Conservation (phyloP, 2,113 vertebrate species). For the Brachyhypopomus gauderio region DNA sequence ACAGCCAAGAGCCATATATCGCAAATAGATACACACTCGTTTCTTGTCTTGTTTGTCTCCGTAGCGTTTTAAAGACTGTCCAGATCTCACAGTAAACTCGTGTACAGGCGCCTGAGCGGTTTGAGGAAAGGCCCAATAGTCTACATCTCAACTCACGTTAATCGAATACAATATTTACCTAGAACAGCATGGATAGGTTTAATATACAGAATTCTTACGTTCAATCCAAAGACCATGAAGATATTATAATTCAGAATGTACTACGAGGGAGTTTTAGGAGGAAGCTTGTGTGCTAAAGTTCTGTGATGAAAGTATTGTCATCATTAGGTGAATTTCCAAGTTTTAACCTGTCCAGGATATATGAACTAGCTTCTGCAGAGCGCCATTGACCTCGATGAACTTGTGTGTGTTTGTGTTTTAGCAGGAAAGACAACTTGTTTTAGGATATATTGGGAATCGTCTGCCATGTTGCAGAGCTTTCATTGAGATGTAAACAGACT, state of each 20-base stretch:
- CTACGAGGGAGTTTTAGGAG: too few species aligned
- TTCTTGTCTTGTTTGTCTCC: neutral
- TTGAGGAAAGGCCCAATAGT: neutral
- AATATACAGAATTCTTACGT: neutral
- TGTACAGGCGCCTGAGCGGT: slow-evolving; percentile 1
- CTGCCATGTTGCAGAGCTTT: neutral
- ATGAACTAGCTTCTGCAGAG: neutral
- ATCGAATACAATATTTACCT: neutral
- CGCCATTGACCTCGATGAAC: neutral
- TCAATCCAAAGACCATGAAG: too few species aligned
- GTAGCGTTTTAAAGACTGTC: neutral
- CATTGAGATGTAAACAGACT: slow-evolving; percentile 1
- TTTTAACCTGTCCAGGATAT: neutral
- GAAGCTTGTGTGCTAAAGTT: too few species aligned
- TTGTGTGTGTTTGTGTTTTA: neutral
- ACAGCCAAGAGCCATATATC: neutral
- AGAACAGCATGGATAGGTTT: neutral
- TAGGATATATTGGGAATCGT: neutral
- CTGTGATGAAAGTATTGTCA: too few species aligned
- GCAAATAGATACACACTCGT: neutral
- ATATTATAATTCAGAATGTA: too few species aligned
- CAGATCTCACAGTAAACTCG: neutral
- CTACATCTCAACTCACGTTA: neutral
- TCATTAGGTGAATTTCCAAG: neutral
- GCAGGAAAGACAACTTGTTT: neutral